These are phyloP conservation scores for Erithacus rubecula DNA, from an alignment of 2,797 vertebrate genomes.

Conservation along the genomic window DNA sequence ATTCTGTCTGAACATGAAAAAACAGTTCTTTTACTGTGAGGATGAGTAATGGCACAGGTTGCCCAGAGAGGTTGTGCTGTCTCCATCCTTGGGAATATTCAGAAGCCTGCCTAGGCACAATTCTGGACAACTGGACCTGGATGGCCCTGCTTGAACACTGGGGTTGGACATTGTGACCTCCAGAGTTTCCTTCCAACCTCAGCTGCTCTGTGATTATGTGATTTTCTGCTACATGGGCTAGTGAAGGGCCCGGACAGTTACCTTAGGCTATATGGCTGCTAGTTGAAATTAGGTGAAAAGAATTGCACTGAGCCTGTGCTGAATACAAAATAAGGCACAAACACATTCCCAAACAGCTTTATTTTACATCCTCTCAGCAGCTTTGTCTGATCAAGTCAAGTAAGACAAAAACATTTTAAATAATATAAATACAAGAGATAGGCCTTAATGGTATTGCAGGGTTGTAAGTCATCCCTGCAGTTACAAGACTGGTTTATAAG, in stretches of 20 bases:
- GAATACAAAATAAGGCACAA: not conserved
- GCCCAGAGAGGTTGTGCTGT: not conserved
- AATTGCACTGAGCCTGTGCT: not conserved
- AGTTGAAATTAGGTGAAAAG: not conserved
- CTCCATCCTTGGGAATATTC: not conserved
- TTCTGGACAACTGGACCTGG: not conserved
- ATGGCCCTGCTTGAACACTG: not conserved
- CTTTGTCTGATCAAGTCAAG: not conserved
- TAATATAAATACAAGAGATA: not conserved
- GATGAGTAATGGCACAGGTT: not conserved
- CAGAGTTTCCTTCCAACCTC: not conserved
- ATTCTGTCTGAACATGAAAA: not conserved
- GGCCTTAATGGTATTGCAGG: not conserved
- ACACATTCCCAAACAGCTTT: not conserved
- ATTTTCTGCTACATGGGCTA: not conserved
- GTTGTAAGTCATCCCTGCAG: not conserved
- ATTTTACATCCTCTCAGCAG: not conserved
- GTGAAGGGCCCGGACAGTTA: not conserved
- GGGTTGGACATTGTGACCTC: not conserved
- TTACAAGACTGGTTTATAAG: not conserved
- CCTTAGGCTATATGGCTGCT: not conserved
- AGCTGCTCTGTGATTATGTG: not conserved
- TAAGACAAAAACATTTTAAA: not conserved
- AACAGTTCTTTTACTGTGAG: not conserved
- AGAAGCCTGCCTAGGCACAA: not conserved